Base-by-base conservation (phyloP, 2,797 vertebrate genomes). In the Pseudopleuronectes americanus region DNA sequence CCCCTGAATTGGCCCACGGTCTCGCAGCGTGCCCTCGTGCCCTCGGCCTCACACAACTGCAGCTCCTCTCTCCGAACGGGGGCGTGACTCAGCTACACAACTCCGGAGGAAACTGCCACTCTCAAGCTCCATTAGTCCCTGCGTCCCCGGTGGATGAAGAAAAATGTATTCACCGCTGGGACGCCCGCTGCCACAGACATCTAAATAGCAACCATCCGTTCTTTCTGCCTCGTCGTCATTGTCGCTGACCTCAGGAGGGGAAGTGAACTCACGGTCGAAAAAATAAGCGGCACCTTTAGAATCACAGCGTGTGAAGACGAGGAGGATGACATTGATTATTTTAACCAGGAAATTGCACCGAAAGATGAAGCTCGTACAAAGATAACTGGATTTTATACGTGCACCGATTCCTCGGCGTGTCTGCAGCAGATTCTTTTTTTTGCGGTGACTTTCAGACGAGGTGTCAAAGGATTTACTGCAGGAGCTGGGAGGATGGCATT, bases 91-190 rank as follows among this genome's bases (percentile, higher is more conserved):
- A 79, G 88, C 82, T 66, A 67, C 86, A 76, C 81, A 71, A 83
- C 84, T 84, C 71, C 43, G 8, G 82, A 77, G 78, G 89, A 83
- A 89, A 77, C 81, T 85, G 88, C 82, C 87, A 86, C 85, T 92
- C 91, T 90, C 90, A 91, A 83, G 90, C 90, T 88, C 89, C 88
- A 94, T 94, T 94, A 93, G 89, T 74, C 74, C 14, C 57, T 26
- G 23, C 60, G 64, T 89, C 86, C 84, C 86, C 76, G 57, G 84
- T 74, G 88, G 87, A 91, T 85, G 87, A 92, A 92, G 91, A 91
- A 85, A 92, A 92, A 93, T 90, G 81, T 75, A 83, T 91, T 86
- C 74, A 75, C 79, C 71, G 68, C 75, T 69, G 71, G 83, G 73
- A 80, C 67, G 72, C 3, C 69, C 68, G 80, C 70, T 31, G 71